A percentile compares a stretch with the other conserved stretches of the same genome.
Evolutionary conservation across 2,888 invertebrate species (phyloP).

Genomic region (Macrostomum cliftonense): DNA sequence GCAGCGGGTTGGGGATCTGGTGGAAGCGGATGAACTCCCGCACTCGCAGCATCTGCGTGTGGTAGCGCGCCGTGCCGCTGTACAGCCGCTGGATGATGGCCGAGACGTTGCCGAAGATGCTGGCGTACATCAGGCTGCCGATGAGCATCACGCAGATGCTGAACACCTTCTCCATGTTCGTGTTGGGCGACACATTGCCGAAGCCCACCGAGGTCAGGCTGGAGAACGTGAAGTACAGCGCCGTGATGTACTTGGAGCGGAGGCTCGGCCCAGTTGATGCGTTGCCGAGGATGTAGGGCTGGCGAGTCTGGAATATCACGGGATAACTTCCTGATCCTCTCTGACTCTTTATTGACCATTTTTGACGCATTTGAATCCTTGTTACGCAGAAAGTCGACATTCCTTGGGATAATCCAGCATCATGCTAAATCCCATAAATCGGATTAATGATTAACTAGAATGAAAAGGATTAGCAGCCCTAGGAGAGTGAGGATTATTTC

Average conservation of each 20-base stretch:
- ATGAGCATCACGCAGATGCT: constrained; percentile 99
- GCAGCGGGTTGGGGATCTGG: constrained; percentile 87
- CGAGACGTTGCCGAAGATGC: constrained; percentile 97
- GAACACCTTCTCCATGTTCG: constrained; percentile 74
- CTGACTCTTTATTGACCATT: too few species aligned
- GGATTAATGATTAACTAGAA: too few species aligned
- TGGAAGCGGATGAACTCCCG: constrained; percentile 94
- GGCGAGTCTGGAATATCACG: constrained; percentile 56
- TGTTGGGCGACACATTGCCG: constrained; percentile 97
- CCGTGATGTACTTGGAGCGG: constrained; percentile 58
- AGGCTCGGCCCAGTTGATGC: constrained; percentile 48
- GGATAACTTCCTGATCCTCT: too few species aligned
- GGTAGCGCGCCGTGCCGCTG: constrained; percentile 89
- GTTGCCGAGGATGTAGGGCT: constrained; percentile 54
- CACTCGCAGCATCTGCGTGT: constrained; percentile 88
- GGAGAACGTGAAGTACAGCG: constrained; percentile 97
- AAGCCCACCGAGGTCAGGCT: constrained; percentile 99
- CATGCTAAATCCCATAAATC: too few species aligned
- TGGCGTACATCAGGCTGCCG: constrained; percentile 67
- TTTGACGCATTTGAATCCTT: too few species aligned
- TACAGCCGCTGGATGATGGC: constrained; percentile 94
- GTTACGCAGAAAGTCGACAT: too few species aligned
- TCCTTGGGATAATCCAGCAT: too few species aligned
- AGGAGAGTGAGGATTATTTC: too few species aligned
- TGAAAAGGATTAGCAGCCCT: too few species aligned